These are phyloP conservation scores for Platysternon megacephalum DNA, from an alignment of 2,113 vertebrate species.

Conservation along the genomic window DNA sequence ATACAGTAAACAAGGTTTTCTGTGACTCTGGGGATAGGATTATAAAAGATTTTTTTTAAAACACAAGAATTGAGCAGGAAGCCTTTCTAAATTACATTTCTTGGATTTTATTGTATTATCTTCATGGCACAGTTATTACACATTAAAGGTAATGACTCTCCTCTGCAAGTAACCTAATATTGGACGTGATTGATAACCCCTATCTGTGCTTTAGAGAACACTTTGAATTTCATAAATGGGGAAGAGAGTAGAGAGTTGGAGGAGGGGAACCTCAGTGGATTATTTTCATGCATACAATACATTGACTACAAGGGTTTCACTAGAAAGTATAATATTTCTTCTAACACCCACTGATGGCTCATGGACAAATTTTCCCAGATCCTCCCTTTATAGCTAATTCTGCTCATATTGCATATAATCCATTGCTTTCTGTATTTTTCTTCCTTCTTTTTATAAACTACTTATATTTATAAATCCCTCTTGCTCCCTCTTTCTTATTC, in stretches of 20 bases:
- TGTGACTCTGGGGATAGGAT: slow-evolving; percentile 71
- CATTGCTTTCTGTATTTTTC: not conserved
- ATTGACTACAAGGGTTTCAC: not conserved
- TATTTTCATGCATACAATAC: slow-evolving; percentile 17
- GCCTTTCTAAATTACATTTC: slow-evolving; percentile 80
- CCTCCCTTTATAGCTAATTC: not conserved
- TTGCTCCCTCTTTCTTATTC: not conserved
- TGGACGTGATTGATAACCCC: slow-evolving; percentile 73
- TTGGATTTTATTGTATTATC: slow-evolving; percentile 80
- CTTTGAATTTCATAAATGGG: slow-evolving; percentile 53
- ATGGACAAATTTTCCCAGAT: not conserved
- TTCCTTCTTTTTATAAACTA: not conserved
- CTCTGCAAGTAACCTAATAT: slow-evolving; percentile 79
- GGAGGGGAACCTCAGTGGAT: slow-evolving; percentile 33
- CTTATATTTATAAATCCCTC: not conserved
- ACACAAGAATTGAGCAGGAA: slow-evolving; percentile 66
- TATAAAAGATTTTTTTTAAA: slow-evolving; percentile 60
- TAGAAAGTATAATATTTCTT: not conserved
- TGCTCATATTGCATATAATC: not conserved
- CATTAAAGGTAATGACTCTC: slow-evolving; percentile 81
- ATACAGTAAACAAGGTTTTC: slow-evolving; percentile 59
- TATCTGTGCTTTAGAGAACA: slow-evolving; percentile 60
- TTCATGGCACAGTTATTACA: slow-evolving; percentile 80
- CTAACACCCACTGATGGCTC: not conserved
- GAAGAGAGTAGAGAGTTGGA: not conserved